Percentiles rank a stretch among this genome's conserved stretches.
phyloP scores from a whole-genome alignment of 2,797 vertebrate species.

The Crocodylus rhombifer region DNA sequence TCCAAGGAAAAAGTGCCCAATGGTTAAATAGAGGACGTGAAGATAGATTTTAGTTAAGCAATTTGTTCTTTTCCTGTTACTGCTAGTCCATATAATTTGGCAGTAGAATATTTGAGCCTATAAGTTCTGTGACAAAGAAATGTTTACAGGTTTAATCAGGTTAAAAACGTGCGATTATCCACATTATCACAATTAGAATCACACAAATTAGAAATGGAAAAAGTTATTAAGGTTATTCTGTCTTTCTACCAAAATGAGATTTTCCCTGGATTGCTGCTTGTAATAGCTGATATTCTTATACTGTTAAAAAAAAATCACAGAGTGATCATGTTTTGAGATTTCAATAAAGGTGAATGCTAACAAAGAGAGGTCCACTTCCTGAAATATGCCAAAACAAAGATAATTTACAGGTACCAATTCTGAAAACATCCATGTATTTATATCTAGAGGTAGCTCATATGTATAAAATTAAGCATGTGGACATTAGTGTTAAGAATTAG shows the following conservation, averaged over 20 bases:
- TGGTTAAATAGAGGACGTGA: not conserved
- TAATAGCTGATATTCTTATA: slow-evolving; percentile 1
- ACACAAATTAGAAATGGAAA: slow-evolving; percentile 46
- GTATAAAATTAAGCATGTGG: not conserved
- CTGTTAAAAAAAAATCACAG: slow-evolving; percentile 20
- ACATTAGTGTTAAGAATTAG: not conserved
- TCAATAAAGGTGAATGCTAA: not conserved
- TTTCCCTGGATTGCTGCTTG: slow-evolving; percentile 1
- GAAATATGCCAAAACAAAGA: not conserved
- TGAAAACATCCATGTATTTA: not conserved
- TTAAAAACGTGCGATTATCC: slow-evolving; percentile 55
- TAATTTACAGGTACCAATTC: not conserved
- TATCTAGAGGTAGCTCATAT: not conserved
- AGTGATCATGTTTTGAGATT: slow-evolving; percentile 6
- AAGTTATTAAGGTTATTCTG: slow-evolving; percentile 28
- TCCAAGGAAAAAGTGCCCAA: not conserved
- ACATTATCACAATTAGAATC: slow-evolving; percentile 55
- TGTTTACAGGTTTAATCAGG: slow-evolving; percentile 58
- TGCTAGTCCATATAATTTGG: slow-evolving; percentile 33
- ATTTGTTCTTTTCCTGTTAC: slow-evolving; percentile 23
- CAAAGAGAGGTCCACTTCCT: not conserved
- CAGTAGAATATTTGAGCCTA: slow-evolving; percentile 10
- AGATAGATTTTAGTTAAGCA: slow-evolving; percentile 26
- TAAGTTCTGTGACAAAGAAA: slow-evolving; percentile 24
- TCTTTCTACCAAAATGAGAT: slow-evolving; percentile 11